Percentiles rank a stretch among this genome's conserved stretches.
Evolutionary conservation across 2,113 vertebrate genomes (phyloP).

Genomic region (Zapus hudsonius): DNA sequence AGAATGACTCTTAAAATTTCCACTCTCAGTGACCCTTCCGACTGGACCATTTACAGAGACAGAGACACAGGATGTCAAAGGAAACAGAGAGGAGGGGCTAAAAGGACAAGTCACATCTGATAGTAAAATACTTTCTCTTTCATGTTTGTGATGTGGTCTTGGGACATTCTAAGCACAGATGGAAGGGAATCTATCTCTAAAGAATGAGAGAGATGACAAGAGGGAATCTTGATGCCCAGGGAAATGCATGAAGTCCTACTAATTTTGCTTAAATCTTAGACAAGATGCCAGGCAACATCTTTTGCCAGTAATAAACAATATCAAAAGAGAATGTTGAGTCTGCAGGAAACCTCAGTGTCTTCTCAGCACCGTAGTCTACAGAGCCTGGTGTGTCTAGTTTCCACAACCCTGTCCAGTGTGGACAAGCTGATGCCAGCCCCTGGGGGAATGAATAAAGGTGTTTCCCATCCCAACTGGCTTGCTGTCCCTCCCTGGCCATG

Average conservation of each 20-base stretch:
- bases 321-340: conserved; percentile 4
- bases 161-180: neutral
- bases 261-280: neutral
- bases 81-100: neutral
- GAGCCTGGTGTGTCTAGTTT: neutral
- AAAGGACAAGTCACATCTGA: neutral
- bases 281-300: neutral
- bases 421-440: neutral
- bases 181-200: neutral
- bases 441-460: conserved; percentile 14
- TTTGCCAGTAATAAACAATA: neutral
- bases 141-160: neutral
- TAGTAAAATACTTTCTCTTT: neutral
- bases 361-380: neutral
- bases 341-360: neutral
- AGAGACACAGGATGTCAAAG: neutral
- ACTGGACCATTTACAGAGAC: neutral
- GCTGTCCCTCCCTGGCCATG: conserved; percentile 23
- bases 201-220: neutral
- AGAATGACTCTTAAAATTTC: neutral
- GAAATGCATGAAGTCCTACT: neutral
- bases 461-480: conserved; percentile 34
- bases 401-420: conserved; percentile 17
- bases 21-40: neutral
- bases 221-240: neutral